Conservation (phyloP, 2,888 invertebrate genomes). For the Drosophila gaucha region DNA sequence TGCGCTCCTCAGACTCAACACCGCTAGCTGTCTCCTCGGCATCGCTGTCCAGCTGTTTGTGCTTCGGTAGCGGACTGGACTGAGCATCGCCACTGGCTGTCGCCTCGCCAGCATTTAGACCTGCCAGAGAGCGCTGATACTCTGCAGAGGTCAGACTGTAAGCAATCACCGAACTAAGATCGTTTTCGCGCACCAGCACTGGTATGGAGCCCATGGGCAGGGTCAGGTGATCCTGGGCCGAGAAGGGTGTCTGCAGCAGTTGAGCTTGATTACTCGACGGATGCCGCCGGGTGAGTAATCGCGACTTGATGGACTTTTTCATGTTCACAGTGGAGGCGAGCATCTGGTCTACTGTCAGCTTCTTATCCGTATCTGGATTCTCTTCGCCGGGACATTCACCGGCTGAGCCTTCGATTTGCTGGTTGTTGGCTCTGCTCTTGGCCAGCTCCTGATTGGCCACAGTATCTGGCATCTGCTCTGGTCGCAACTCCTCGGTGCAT, state of each 20-base stretch:
- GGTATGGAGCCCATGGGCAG: conserved; percentile 88
- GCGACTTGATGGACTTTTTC: conserved; percentile 88
- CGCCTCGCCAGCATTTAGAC: conserved; percentile 62
- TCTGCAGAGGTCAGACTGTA: conserved; percentile 91
- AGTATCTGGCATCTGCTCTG: conserved; percentile 85
- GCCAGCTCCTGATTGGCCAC: conserved; percentile 63
- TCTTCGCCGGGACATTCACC: conserved; percentile 50
- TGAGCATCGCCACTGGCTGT: conserved; percentile 34
- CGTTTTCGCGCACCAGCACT: conserved; percentile 91
- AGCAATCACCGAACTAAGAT: conserved; percentile 94
- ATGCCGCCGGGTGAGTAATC: conserved; percentile 88
- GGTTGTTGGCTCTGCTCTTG: conserved; percentile 30
- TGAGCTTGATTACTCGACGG: conserved; percentile 86
- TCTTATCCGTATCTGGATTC: conserved; percentile 52
- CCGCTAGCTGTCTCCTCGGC: conserved; percentile 66
- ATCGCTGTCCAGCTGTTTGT: conserved; percentile 82
- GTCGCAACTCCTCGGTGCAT: conserved; percentile 85
- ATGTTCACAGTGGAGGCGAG: conserved; percentile 51
- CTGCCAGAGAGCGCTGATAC: conserved; percentile 88
- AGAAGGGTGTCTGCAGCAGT: conserved; percentile 87
- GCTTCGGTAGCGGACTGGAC: conserved; percentile 81
- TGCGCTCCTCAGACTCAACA: conserved; percentile 50
- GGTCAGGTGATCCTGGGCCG: conserved; percentile 89
- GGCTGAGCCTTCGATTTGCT: conserved; percentile 15
- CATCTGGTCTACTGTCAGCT: conserved; percentile 64